phyloP scores from a whole-genome alignment of 1,140 invertebrate genomes.

The Drosophila sulfurigaster region DNA sequence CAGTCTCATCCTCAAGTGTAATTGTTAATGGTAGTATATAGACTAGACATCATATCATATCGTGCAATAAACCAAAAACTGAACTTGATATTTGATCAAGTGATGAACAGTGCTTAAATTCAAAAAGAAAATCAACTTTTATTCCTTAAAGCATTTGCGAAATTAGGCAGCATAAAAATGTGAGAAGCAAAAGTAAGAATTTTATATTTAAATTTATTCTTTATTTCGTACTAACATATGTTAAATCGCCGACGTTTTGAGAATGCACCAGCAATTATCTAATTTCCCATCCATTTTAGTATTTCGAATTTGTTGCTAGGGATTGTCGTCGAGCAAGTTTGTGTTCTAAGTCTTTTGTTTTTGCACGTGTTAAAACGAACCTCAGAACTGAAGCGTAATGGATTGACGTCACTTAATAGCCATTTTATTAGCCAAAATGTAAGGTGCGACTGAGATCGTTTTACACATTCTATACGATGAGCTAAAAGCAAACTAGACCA shows the following conservation, averaged over 20 bases:
- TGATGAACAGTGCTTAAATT: conserved; percentile 16
- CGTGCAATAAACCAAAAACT: conserved; percentile 40
- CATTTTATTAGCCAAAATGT: conserved; percentile 59
- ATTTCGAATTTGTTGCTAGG: conserved; percentile 13
- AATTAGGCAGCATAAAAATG: too few species aligned
- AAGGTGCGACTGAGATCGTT: conserved; percentile 29
- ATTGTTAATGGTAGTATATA: conserved; percentile 2
- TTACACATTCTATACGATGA: conserved; percentile 30
- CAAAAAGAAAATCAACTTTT: background rate
- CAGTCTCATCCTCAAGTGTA: conserved; percentile 68
- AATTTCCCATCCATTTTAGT: conserved; percentile 26
- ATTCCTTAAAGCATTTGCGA: too few species aligned
- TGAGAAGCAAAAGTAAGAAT: too few species aligned
- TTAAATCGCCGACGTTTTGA: too few species aligned
- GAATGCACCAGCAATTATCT: conserved; percentile 4
- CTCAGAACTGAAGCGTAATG: background rate
- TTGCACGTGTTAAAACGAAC: conserved; percentile 25
- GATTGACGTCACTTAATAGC: conserved; percentile 36
- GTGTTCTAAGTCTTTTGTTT: conserved; percentile 45
- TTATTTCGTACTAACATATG: too few species aligned
- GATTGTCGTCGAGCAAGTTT: conserved; percentile 30
- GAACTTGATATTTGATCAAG: conserved; percentile 21
- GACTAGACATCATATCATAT: conserved; percentile 2
- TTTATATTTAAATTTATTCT: too few species aligned
- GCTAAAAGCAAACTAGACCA: conserved; percentile 17